These are phyloP conservation scores for Hoplodrina ambigua DNA, from an alignment of 2,888 invertebrate genomes.

Conservation along the genomic window DNA sequence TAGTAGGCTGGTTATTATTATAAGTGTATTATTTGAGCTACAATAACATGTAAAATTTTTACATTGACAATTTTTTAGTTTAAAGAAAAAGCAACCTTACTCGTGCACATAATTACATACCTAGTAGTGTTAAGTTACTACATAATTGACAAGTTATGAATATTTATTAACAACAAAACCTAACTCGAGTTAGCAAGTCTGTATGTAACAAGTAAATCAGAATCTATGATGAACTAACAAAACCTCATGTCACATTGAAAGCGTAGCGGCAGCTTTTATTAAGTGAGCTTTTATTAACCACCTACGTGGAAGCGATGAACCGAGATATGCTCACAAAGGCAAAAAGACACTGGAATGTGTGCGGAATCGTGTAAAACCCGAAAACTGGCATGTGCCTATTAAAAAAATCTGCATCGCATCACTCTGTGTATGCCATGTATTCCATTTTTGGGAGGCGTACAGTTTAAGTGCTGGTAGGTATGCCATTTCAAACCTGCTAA, in stretches of 20 bases:
- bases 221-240: conserved; percentile 24
- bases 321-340: neutral
- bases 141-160: conserved; percentile 1
- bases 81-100: no score
- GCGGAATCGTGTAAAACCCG: neutral
- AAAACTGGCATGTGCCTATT: neutral
- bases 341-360: neutral
- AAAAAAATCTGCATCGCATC: neutral
- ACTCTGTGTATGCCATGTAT: neutral
- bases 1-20: no score
- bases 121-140: no score
- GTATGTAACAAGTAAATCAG: conserved; percentile 6
- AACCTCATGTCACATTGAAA: conserved; percentile 1
- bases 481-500: neutral
- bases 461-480: neutral
- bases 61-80: no score
- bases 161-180: conserved; percentile 29
- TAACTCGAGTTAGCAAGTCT: neutral
- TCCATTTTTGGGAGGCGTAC: neutral
- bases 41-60: no score
- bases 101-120: no score
- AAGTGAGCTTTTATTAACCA: neutral
- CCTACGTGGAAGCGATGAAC: neutral
- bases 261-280: conserved; percentile 5
- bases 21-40: no score